Conservation (phyloP, 1,140 invertebrate species). For the Pemphigus obesinymphae region DNA sequence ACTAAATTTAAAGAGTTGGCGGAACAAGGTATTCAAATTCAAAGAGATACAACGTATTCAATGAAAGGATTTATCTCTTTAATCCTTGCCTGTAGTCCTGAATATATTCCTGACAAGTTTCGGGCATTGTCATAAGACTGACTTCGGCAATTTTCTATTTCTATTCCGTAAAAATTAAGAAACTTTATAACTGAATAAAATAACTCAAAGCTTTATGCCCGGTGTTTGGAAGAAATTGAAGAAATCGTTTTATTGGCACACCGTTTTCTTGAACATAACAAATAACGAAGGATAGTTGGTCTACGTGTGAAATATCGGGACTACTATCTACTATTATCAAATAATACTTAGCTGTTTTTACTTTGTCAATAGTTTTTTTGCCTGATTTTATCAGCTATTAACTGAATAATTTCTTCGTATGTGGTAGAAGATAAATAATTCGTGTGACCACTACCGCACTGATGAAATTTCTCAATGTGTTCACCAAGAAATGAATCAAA, state of each 20-base stretch:
- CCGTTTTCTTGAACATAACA: too few relatives aligned
- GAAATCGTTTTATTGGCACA: too few relatives aligned
- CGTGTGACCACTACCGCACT: conserved; percentile 42
- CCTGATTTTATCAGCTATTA: conserved; percentile 45
- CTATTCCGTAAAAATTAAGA: conserved; percentile 15
- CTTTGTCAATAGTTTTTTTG: conserved; percentile 46
- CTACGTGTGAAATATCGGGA: conserved; percentile 29
- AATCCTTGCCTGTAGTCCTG: too few relatives aligned
- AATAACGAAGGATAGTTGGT: conserved; percentile 41
- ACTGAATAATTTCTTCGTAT: conserved; percentile 45
- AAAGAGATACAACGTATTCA: too few relatives aligned
- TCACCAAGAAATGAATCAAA: conserved; percentile 45
- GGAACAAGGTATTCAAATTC: conserved; percentile 48
- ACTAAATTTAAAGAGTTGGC: conserved; percentile 50
- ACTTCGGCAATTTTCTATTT: conserved; percentile 44
- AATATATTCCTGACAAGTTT: too few relatives aligned
- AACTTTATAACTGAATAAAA: background rate
- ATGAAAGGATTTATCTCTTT: too few relatives aligned
- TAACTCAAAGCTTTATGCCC: conserved; percentile 25
- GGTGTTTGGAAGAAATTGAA: too few relatives aligned
- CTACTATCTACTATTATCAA: conserved; percentile 45
- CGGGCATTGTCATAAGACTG: too few relatives aligned
- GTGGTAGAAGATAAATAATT: conserved; percentile 44
- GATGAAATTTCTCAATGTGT: conserved; percentile 43
- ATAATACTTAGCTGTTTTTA: conserved; percentile 50